Base-by-base conservation (phyloP, 2,797 vertebrate species). In the Pelodytes ibericus region DNA sequence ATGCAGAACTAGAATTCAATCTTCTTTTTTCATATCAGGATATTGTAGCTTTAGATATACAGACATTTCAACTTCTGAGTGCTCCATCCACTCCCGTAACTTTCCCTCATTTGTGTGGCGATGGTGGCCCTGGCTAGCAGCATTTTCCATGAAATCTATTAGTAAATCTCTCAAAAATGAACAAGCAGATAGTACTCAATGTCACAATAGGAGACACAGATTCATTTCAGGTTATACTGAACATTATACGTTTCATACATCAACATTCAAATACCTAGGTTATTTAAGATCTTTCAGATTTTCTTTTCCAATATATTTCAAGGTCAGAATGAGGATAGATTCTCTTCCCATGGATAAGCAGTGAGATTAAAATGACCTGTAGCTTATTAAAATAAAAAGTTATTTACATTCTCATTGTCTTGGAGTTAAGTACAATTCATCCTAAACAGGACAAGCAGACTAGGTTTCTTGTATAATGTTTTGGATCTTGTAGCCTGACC, bases 321-420 rank as follows among this genome's bases (percentile, higher is more conserved):
- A 62, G 60, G 30, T 9, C 13, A 33, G 31, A 20, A 22, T 18
- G n/a, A 31, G 16, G 30, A n/a, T 31, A 16, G 18, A 18, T 27
- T 33, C 31, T 36, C n/a, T 62, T 25, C 31, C 39, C n/a, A 27
- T 18, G 60, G n/a, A 62, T 22, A n/a, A 62, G 36, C 60, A 36
- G 18, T 39, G 30, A 62, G 60, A 62, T 62, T 36, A 62, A 62
- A 62, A 62, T 39, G 60, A 62, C 29, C 60, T 39, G 22, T 20
- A 39, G 31, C 33, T 62, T 62, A 62, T 62, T 62, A 62, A 22
- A 36, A 3, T 33, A 33, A 13, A 33, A 13, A 33, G 30, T 39
- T 7, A 62, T 62, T 62, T 62, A n/a, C 29, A 62, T 62, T 62
- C 31, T 39, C 7, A 62, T 62, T 33, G 20, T 62, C 29, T 20